A percentile compares a stretch with the other conserved stretches of the same genome.
Conservation (phyloP, 2,888 invertebrate genomes). For the Craniophora ligustri region DNA sequence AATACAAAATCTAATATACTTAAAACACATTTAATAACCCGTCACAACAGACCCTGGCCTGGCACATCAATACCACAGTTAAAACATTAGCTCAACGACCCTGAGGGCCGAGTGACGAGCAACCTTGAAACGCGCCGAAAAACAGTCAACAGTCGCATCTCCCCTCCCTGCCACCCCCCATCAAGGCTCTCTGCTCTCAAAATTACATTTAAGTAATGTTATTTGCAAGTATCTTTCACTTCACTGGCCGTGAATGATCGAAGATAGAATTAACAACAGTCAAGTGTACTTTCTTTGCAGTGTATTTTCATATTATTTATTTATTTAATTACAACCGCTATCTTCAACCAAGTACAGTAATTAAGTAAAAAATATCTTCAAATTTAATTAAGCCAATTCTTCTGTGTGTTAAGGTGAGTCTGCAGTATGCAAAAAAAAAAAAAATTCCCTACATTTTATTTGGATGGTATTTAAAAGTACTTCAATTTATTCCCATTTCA, state of each 20-base stretch:
- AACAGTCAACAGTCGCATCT: constrained; percentile 15
- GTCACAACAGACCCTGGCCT: constrained; percentile 4
- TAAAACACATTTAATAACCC: neutral
- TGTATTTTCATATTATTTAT: no score
- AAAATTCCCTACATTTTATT: no score
- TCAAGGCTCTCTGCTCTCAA: neutral
- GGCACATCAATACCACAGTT: constrained; percentile 1
- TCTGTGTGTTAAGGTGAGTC: no score
- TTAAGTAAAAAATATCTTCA: no score
- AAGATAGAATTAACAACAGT: no score
- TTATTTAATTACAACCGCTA: no score
- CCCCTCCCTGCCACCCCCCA: no score
- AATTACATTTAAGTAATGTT: constrained; percentile 29
- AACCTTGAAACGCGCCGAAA: constrained; percentile 4
- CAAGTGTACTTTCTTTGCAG: neutral
- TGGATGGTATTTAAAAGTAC: no score
- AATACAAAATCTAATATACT: neutral
- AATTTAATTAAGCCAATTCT: no score
- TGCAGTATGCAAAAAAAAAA: no score
- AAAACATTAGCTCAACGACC: constrained; percentile 27
- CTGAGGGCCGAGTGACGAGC: neutral
- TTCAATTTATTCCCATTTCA: no score
- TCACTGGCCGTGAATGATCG: neutral
- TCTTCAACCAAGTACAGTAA: no score
- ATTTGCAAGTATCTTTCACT: neutral